Conservation (phyloP, 2,888 invertebrate species). For the Eristalis intricaria region DNA sequence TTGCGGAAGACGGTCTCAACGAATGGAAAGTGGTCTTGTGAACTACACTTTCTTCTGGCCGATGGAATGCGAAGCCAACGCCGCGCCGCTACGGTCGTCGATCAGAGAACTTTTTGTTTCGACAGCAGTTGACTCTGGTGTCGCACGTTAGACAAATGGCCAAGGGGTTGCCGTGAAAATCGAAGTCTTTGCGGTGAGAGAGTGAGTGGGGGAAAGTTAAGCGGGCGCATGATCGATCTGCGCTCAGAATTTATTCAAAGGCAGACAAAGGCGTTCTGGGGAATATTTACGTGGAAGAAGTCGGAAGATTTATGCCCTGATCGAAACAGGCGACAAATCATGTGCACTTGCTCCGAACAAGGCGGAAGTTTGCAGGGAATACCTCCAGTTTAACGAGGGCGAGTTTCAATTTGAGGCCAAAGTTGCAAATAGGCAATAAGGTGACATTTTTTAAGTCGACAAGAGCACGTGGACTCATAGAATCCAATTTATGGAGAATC, state of each 20-base stretch:
- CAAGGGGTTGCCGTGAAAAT: neutral
- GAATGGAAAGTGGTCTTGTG: conserved; percentile 1
- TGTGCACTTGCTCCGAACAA: neutral
- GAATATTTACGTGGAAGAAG: neutral
- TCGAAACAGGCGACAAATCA: neutral
- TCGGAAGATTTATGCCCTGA: neutral
- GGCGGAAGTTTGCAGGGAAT: neutral
- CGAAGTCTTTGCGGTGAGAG: neutral
- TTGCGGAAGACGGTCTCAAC: neutral
- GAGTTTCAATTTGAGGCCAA: neutral
- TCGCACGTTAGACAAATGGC: neutral
- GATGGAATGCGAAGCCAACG: neutral
- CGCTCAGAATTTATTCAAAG: neutral
- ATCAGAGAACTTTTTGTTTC: neutral
- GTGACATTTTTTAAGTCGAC: too few relatives aligned
- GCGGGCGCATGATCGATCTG: neutral
- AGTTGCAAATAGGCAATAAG: too few relatives aligned
- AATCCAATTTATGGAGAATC: too few relatives aligned
- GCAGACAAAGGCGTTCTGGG: neutral
- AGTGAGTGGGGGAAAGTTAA: neutral
- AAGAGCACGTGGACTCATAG: too few relatives aligned
- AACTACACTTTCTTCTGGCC: neutral
- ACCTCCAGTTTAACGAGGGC: neutral
- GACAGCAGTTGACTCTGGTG: neutral
- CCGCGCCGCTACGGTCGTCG: neutral